Conservation (phyloP, 2,113 vertebrate species). For the Herpailurus yagouaroundi region DNA sequence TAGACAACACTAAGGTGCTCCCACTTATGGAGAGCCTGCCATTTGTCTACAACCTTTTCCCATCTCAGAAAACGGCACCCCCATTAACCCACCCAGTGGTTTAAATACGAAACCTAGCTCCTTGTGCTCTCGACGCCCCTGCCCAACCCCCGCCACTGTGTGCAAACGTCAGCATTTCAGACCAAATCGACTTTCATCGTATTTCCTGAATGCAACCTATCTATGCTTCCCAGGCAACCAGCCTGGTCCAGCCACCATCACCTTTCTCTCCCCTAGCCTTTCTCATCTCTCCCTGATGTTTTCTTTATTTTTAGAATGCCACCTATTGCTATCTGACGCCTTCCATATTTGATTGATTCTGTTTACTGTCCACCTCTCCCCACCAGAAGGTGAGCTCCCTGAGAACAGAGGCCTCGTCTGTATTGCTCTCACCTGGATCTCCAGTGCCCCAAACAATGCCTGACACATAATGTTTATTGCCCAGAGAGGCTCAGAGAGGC, state of each 20-base stretch:
- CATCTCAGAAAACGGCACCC: background rate
- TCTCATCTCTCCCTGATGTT: background rate
- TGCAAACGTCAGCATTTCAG: background rate
- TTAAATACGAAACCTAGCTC: background rate
- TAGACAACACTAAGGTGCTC: background rate
- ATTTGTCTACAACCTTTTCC: too few relatives aligned
- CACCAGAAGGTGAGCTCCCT: background rate
- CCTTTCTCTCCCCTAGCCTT: background rate
- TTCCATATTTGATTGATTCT: background rate
- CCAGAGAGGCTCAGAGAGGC: background rate
- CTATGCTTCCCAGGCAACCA: background rate
- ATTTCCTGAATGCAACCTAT: background rate
- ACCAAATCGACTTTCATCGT: fast-evolving
- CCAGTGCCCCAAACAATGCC: background rate
- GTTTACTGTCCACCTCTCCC: background rate
- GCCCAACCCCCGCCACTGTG: fast-evolving
- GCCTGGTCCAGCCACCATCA: background rate
- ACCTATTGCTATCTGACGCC: background rate
- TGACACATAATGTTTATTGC: background rate
- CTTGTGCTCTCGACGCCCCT: background rate
- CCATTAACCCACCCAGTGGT: background rate
- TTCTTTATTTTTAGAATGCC: fast-evolving
- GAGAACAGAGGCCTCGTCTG: background rate
- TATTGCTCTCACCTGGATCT: background rate
- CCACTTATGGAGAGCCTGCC: background rate